phyloP scores from a whole-genome alignment of 2,113 vertebrate genomes.

The Sigmodon hispidus region DNA sequence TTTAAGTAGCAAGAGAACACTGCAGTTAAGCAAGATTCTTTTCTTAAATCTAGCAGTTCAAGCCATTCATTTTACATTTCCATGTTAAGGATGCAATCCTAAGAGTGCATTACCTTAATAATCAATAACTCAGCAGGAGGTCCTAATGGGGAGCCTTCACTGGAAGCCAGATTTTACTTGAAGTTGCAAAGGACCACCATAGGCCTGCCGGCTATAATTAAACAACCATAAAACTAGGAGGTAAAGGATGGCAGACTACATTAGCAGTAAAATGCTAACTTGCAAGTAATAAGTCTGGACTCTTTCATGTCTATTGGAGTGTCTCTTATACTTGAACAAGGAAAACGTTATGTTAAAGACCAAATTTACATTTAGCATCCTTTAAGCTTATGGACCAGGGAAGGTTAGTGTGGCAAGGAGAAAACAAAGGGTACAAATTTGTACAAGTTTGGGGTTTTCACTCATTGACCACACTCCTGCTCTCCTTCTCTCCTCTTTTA shows the following conservation, averaged over 20 bases:
- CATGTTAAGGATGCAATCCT: conserved; percentile 69
- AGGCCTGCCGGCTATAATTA: conserved; percentile 79
- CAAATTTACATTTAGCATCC: conserved; percentile 86
- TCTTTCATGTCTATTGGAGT: conserved; percentile 88
- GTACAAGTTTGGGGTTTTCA: conserved; percentile 72
- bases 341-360: conserved; percentile 87
- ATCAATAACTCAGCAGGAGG: conserved; percentile 82
- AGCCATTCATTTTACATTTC: conserved; percentile 80
- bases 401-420: conserved; percentile 86
- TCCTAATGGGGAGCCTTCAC: conserved; percentile 78
- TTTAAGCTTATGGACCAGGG: conserved; percentile 84
- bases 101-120: conserved; percentile 85
- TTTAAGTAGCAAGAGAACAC: conserved; percentile 15
- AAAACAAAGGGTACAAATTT: conserved; percentile 85
- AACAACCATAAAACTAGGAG: conserved; percentile 75
- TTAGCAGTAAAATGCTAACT: conserved; percentile 88
- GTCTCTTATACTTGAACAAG: conserved; percentile 84
- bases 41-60: conserved; percentile 57
- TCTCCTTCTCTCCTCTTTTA: neutral
- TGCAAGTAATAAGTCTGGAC: conserved; percentile 88
- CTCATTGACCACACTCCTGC: neutral
- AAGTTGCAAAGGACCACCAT: conserved; percentile 75
- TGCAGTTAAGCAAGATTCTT: conserved; percentile 55
- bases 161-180: conserved; percentile 78
- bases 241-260: conserved; percentile 77